Evolutionary conservation across 1,140 invertebrate species (phyloP), one percentile per base, ranked within the genome.

Genomic region (Drosophila simulans): DNA sequence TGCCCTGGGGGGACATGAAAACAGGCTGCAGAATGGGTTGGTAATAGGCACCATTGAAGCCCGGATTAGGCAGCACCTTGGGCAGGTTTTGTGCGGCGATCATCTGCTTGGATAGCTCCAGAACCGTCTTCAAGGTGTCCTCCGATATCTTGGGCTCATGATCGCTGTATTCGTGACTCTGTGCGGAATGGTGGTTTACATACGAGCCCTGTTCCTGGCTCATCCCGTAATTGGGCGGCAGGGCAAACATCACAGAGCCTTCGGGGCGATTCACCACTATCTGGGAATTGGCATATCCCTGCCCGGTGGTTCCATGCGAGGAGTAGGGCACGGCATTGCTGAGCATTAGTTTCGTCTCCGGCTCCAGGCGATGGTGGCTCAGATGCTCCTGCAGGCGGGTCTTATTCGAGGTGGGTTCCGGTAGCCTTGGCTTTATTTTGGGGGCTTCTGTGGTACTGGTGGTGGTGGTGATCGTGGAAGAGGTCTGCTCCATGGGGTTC

Each of bases 221-320:
- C 34, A 53, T 49, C 2, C 58, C 76, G 3, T 80, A 80, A 5
- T 42, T n/a, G 1, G 60, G 43, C 0, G 91, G 89, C 2, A 92
- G 49, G 8, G 80, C 86, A 35, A 92, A 92, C 37, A 92, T 69
- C 3, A 92, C 92, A 0, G 92, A 91, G 0, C 92, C 92, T 55
- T 92, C 92, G 0, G 92, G 92, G 0, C 85, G 81, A 78, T 92
- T 92, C 0, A 92, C 91, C 4, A 92, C 92, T 75, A 92, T 92
- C 49, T 92, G 92, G 0, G 92, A 91, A 49, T 91, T 92, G 7
- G 80, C 74, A 74, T 92, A 91, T 0, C 84, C 85, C 25, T 70
- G 66, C 5, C 76, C 60, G 0, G 22, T 54, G 39, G 17, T 27
- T 11, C 79, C 75, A 31, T 78, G 70, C 0, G 57, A 22, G 17